Percentiles rank a stretch among this genome's conserved stretches.
Evolutionary conservation across 2,888 invertebrate species (phyloP).

Genomic region (Trachelus iudaicus): DNA sequence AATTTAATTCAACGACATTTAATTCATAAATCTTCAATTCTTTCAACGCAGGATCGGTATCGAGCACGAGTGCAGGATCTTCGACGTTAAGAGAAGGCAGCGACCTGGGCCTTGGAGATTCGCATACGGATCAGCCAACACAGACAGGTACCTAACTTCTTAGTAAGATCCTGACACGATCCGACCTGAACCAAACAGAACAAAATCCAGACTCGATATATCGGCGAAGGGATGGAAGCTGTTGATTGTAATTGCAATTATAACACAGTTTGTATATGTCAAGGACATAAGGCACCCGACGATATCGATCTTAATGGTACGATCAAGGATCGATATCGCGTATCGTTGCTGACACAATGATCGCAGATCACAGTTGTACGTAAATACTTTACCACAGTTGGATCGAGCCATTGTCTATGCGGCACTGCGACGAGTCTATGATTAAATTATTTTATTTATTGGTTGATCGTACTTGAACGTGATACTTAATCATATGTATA

Average conservation of each 20-base stretch:
- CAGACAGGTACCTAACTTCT: conserved; percentile 49
- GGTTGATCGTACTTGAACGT: neutral
- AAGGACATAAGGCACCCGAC: neutral
- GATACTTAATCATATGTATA: neutral
- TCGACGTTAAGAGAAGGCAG: conserved; percentile 52
- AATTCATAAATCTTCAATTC: conserved; percentile 9
- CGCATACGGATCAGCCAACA: conserved; percentile 41
- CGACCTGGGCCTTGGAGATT: conserved; percentile 45
- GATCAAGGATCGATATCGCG: conserved; percentile 24
- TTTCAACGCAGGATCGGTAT: conserved; percentile 52
- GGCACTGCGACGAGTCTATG: conserved; percentile 40
- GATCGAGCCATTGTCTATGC: conserved; percentile 64
- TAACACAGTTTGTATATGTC: neutral
- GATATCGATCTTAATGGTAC: neutral
- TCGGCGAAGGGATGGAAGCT: neutral
- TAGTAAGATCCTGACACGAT: neutral
- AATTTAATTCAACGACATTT: neutral
- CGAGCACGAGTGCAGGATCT: conserved; percentile 57
- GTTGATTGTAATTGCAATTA: neutral
- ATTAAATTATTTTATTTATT: neutral
- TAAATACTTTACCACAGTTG: conserved; percentile 54
- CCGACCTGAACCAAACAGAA: neutral
- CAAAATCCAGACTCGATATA: neutral
- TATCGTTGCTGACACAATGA: conserved; percentile 21
- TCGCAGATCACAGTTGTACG: neutral